Base-by-base conservation (phyloP, 53 echinoderm and acorn worm genomes). In the Luidia sarsii region DNA sequence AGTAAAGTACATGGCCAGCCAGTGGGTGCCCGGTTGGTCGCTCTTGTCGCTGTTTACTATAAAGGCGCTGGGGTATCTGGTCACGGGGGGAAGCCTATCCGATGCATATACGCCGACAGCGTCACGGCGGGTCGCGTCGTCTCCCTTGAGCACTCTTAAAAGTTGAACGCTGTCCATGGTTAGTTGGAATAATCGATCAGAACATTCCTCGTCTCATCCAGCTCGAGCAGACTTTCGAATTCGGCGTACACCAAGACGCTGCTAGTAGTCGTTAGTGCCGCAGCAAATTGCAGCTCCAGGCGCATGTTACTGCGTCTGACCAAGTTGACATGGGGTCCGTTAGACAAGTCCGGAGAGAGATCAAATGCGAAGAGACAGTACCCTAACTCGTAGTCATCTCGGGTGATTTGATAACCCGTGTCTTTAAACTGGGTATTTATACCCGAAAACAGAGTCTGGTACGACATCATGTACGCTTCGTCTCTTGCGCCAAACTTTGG, bases 301-400 rank as follows among this genome's bases (percentile, higher is more conserved):
- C 90, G 75, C 16, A 91, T 64, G 27, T 83, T 83, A 0, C 91
- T 87, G 35, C 66, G 50, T 33, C 71, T 75, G 8, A 63, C 43
- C 1, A 87, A 61, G 43, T 87, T 91, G 63, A 87, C 48, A 69
- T 83, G 91, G 24, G 59, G 83, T 4, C 87, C 87, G 7, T 48
- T 15, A 0, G 91, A 71, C 13, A 88, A 55, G 27, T 91, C 91
- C 1, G 88, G 87, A 0, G 91, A 54, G 20, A 84, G 9, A 32
- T 91, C 91, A 80, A 88, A 91, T 0, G 85, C 81, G 66, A 43
- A 91, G 1, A 84, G 39, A 15, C 85, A 66, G 68, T 89, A 91
- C 9, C 92, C 92, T 29, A 50, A 53, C 0, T 54, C 81, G 53
- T 67, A 91, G 27, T 91, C 85, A 1, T 71, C 62, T 20, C 88